These are phyloP conservation scores for Meandrina meandrites DNA, from an alignment of 92 coral and sea anemone species.

Conservation along the genomic window DNA sequence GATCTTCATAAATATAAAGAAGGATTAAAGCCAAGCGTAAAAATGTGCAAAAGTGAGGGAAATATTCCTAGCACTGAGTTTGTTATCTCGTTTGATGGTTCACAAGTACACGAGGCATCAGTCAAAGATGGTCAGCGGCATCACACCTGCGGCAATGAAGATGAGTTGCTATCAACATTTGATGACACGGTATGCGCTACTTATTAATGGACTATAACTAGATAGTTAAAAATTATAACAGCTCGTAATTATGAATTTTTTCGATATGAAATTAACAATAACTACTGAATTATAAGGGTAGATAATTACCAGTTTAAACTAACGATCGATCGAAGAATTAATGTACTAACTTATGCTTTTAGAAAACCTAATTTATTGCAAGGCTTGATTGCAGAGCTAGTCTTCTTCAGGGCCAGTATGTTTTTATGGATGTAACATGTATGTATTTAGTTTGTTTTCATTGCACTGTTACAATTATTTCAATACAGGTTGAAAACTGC, in stretches of 20 bases:
- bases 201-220: not conserved
- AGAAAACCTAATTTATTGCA: too few relatives aligned
- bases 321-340: not conserved
- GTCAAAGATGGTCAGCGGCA: not conserved
- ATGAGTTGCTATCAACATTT: not conserved
- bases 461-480: not conserved
- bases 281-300: too few relatives aligned
- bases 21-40: not conserved
- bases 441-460: not conserved
- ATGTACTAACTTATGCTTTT: not conserved
- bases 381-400: too few relatives aligned
- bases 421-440: too few relatives aligned
- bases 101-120: not conserved
- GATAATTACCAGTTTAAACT: too few relatives aligned
- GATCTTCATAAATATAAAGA: not conserved
- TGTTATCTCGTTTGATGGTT: not conserved
- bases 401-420: too few relatives aligned
- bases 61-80: not conserved
- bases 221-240: not conserved
- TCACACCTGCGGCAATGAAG: not conserved
- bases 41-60: constrained; percentile 6
- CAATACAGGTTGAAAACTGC: not conserved
- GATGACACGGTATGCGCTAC: constrained; percentile 3
- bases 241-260: not conserved
- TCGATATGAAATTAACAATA: too few relatives aligned